Conservation (phyloP, 2,113 vertebrate genomes). For the Nothobranchius kuhntae region DNA sequence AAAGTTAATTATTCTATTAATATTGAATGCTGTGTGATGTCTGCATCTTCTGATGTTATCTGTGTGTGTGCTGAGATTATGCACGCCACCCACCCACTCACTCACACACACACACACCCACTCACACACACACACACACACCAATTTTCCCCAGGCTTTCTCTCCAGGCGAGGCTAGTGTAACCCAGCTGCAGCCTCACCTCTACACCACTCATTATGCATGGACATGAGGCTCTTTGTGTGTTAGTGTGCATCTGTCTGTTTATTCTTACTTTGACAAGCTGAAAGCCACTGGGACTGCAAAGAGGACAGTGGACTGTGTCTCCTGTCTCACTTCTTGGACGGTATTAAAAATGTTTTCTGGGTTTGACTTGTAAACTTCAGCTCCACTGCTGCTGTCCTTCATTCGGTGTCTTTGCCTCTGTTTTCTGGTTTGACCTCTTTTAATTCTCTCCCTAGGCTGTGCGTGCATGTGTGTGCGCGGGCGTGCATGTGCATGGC, state of each 20-base stretch:
- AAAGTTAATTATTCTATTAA: too few relatives aligned
- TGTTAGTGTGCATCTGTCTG: slow-evolving; percentile 10
- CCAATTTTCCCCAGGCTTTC: slow-evolving; percentile 9
- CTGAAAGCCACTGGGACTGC: slow-evolving; percentile 1
- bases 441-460: slow-evolving; percentile 53
- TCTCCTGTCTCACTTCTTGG: neutral
- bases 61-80: too few relatives aligned
- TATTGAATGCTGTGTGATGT: too few relatives aligned
- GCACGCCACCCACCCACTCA: neutral
- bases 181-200: slow-evolving; percentile 40
- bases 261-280: slow-evolving; percentile 7
- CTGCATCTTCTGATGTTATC: too few relatives aligned
- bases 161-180: slow-evolving; percentile 34
- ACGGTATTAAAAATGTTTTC: slow-evolving; percentile 17
- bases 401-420: slow-evolving; percentile 38
- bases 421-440: slow-evolving; percentile 64
- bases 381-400: slow-evolving; percentile 21
- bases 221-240: slow-evolving; percentile 26
- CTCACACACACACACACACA: slow-evolving; percentile 1
- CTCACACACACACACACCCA: neutral
- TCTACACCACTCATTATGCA: slow-evolving; percentile 42
- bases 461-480: slow-evolving; percentile 18
- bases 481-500: slow-evolving; percentile 29
- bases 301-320: neutral
- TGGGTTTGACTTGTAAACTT: slow-evolving; percentile 20